These are phyloP conservation scores for Dromiciops gliroides DNA, from an alignment of 2,113 vertebrate genomes.

Conservation along the genomic window DNA sequence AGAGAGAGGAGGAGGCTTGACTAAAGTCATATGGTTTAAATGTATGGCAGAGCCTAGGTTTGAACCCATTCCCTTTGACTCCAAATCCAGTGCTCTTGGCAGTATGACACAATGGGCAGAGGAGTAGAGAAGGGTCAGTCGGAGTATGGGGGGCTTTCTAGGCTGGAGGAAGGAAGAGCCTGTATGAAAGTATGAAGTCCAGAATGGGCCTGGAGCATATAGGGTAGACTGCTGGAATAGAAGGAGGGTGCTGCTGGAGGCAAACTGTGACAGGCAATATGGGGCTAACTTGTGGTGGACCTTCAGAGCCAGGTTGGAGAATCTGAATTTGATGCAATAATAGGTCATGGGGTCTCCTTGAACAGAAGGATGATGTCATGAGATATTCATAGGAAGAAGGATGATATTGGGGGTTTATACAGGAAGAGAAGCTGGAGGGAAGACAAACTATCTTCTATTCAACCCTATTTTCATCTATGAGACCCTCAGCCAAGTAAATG, in stretches of 20 bases:
- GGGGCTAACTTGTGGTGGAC: neutral
- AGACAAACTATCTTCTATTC: neutral
- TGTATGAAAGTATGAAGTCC: neutral
- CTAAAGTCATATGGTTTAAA: neutral
- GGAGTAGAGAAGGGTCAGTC: neutral
- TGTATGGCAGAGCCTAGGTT: neutral
- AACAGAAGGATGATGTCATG: neutral
- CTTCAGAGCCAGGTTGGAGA: neutral
- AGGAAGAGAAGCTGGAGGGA: neutral
- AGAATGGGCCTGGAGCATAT: neutral
- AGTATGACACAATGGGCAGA: neutral
- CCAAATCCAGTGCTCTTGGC: neutral
- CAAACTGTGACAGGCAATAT: neutral
- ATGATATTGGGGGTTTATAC: neutral
- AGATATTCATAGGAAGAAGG: neutral
- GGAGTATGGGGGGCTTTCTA: neutral
- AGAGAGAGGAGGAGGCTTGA: neutral
- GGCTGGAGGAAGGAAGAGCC: neutral
- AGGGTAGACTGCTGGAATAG: neutral
- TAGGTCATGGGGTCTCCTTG: neutral
- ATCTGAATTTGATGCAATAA: neutral
- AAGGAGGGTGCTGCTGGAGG: neutral
- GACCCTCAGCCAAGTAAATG: neutral
- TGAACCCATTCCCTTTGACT: neutral
- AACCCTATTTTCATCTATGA: neutral